These are phyloP conservation scores for Stichopus chloronotus DNA, from an alignment of 35 echinoderm and acorn worm genomes.

Conservation along the genomic window DNA sequence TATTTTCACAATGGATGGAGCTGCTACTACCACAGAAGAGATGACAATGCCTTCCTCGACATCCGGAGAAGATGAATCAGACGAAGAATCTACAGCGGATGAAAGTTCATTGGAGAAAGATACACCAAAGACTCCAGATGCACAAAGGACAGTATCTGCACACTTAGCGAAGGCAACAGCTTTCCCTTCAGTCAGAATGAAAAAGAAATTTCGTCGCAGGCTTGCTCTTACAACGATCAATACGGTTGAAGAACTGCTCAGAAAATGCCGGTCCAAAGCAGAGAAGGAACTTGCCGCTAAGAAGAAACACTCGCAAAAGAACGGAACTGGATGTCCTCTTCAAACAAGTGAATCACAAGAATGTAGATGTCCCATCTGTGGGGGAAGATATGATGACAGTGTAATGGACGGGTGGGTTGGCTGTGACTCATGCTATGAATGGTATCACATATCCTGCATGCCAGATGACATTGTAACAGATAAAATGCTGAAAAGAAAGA, in stretches of 20 bases:
- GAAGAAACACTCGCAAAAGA: constrained; percentile 12
- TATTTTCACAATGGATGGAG: not conserved
- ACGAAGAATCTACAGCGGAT: not conserved
- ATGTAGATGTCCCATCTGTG: constrained; percentile 41
- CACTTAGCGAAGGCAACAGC: constrained; percentile 21
- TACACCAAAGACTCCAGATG: constrained; percentile 48
- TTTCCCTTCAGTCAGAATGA: not conserved
- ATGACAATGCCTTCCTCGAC: not conserved
- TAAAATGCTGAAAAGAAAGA: constrained; percentile 23
- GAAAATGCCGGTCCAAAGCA: constrained; percentile 1
- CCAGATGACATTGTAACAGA: constrained; percentile 24
- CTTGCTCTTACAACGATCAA: not conserved
- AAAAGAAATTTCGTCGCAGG: not conserved
- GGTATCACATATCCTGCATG: constrained; percentile 42
- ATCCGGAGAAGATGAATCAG: not conserved
- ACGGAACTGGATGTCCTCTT: not conserved
- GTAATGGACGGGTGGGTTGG: constrained; percentile 47
- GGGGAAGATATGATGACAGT: constrained; percentile 26
- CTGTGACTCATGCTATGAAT: constrained; percentile 36
- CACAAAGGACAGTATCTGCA: not conserved
- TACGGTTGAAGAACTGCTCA: not conserved
- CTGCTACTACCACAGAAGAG: constrained; percentile 22
- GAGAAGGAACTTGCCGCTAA: constrained; percentile 39
- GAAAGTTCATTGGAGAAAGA: not conserved
- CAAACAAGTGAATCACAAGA: constrained; percentile 12